phyloP scores from a whole-genome alignment of 2,888 invertebrate genomes.

The Xylota segnis region DNA sequence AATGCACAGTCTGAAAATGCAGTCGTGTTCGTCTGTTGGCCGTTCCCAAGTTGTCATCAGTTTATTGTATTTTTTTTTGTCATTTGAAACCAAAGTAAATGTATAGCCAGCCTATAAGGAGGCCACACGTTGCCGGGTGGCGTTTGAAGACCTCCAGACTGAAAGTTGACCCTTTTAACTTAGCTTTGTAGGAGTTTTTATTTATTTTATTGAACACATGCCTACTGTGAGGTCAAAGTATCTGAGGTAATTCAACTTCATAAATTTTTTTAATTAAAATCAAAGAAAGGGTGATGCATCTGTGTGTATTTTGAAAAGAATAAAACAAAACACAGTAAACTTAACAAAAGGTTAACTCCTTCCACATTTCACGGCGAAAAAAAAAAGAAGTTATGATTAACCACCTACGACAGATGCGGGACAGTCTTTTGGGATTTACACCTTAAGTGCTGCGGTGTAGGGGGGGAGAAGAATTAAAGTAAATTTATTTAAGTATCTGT shows the following conservation, averaged over 20 bases:
- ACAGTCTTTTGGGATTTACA: constrained; percentile 3
- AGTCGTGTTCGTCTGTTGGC: constrained; percentile 18
- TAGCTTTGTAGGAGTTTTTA: not conserved
- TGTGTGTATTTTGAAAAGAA: constrained; percentile 4
- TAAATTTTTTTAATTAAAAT: not conserved
- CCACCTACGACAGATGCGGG: constrained; percentile 2
- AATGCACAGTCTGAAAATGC: constrained; percentile 42
- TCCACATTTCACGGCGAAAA: not conserved
- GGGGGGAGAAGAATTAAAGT: not conserved
- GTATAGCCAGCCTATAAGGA: constrained; percentile 3
- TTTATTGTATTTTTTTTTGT: constrained; percentile 23
- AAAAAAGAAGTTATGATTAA: constrained; percentile 8
- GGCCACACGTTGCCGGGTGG: constrained; percentile 21
- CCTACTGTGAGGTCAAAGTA: constrained; percentile 36
- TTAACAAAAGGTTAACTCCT: not conserved
- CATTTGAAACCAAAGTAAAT: constrained; percentile 17
- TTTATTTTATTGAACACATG: constrained; percentile 15
- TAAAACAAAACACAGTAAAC: not conserved
- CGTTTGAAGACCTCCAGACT: constrained; percentile 28
- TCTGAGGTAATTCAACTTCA: constrained; percentile 36
- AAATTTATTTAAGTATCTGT: constrained; percentile 29
- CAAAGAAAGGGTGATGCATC: constrained; percentile 7
- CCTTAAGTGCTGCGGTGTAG: not conserved
- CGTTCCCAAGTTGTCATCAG: constrained; percentile 14
- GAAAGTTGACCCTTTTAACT: constrained; percentile 17